Conservation (phyloP, 2,888 invertebrate genomes). For the Opisthograptis luteolata region DNA sequence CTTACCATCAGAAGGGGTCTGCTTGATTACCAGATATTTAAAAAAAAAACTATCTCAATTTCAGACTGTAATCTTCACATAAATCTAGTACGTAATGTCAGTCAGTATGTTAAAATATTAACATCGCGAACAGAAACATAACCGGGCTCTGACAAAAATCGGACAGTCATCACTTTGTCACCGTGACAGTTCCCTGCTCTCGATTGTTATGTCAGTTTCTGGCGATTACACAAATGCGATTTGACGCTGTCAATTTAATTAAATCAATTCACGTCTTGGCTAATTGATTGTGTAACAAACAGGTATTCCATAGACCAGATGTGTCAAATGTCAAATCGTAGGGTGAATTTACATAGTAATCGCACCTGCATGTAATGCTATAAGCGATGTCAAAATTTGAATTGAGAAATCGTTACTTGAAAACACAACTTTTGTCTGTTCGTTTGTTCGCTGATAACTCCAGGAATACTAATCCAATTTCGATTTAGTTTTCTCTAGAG, state of each 20-base stretch:
- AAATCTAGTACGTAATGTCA: not conserved
- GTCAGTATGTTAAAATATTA: not conserved
- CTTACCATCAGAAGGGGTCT: no score
- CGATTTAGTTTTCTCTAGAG: no score
- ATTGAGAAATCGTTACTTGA: not conserved
- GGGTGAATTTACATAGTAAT: slow-evolving; percentile 31
- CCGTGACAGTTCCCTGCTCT: slow-evolving; percentile 40
- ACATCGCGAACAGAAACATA: not conserved
- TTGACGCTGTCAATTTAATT: slow-evolving; percentile 51
- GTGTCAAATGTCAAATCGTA: slow-evolving; percentile 30
- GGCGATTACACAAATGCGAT: slow-evolving; percentile 45
- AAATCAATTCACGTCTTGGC: slow-evolving; percentile 44
- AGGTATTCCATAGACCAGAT: slow-evolving; percentile 14
- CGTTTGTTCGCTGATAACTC: not conserved
- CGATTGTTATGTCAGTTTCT: slow-evolving; percentile 47
- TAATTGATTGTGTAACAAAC: slow-evolving; percentile 47
- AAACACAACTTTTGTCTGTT: not conserved
- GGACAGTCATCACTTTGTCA: slow-evolving; percentile 31
- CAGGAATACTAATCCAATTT: not conserved
- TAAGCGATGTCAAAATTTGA: not conserved
- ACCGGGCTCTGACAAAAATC: slow-evolving; percentile 27
- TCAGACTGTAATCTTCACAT: not conserved
- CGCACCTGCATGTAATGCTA: slow-evolving; percentile 19
- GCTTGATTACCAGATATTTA: no score
- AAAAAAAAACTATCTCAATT: no score